Evolutionary conservation across 2,888 invertebrate species (phyloP).

Genomic region (Caenorhabditis sp.): DNA sequence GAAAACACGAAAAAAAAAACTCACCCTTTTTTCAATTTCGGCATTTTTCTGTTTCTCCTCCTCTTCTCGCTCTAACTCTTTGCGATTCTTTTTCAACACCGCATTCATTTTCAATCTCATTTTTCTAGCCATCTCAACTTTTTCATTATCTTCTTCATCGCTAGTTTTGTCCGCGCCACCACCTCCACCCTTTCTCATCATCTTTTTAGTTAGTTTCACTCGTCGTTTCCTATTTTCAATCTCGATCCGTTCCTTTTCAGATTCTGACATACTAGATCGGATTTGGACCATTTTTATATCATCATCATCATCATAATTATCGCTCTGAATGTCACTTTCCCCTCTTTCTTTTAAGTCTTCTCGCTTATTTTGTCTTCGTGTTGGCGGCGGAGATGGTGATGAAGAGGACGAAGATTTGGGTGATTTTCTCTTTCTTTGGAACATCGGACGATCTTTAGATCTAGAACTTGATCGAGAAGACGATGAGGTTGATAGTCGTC

Average conservation of each 20-base stretch:
- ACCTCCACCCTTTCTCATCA: conserved; percentile 39
- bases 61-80: conserved; percentile 57
- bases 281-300: conserved; percentile 43
- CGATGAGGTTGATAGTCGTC: neutral
- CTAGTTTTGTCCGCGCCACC: conserved; percentile 23
- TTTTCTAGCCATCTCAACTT: conserved; percentile 46
- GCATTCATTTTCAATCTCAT: conserved; percentile 57
- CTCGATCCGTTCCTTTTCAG: conserved; percentile 64
- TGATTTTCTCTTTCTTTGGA: neutral
- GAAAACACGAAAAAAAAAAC: neutral
- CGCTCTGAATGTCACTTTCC: conserved; percentile 18
- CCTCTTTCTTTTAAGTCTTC: neutral
- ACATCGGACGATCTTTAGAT: conserved; percentile 5
- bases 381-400: neutral
- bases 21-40: conserved; percentile 43
- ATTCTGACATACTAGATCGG: conserved; percentile 66
- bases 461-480: neutral
- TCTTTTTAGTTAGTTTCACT: conserved; percentile 58
- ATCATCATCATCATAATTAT: conserved; percentile 22
- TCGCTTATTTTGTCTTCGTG: neutral
- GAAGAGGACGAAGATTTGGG: neutral
- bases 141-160: conserved; percentile 46
- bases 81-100: conserved; percentile 56
- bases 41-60: conserved; percentile 48
- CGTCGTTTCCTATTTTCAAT: conserved; percentile 66